Base-by-base conservation (phyloP, 1,140 invertebrate genomes). In the Drosophila biarmipes region DNA sequence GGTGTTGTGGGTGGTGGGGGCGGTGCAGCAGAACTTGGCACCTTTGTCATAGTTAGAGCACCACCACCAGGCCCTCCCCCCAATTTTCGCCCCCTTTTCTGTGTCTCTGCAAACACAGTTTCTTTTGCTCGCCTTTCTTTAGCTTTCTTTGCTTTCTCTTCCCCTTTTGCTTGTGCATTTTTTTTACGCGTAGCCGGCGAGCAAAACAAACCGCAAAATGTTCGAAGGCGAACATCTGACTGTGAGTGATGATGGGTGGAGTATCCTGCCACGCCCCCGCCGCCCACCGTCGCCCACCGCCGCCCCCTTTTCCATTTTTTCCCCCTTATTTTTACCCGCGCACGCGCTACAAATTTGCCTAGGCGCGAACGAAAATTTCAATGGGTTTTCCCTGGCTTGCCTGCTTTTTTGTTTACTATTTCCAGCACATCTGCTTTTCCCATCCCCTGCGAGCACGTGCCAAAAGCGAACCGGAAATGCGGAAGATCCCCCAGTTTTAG, bases 121-220 rank as follows among this genome's bases (percentile, higher is more conserved):
- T 68, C 53, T 43, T 43, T 43, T 55, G 14, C 59, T 35, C 40
- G 53, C 31, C 35, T 69, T 55, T 49, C 49, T 54, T 61, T 51
- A 6, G 4, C 12, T 37, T 37, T 11, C 12, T 12, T 40, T 43
- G 3, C 40, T 31, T 31, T 31, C 1, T 4, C 4, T 43, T 37
- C 6, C 4, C n/a, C 14, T 45, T 24, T 15, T 66, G 27, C 34
- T 40, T 59, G 15, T 21, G 8, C 29, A 14, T 29, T 24, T 48
- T 57, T 37, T 48, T 35, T 55, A 43, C 79, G 78, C 80, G 80
- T 85, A 85, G 57, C 58, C 78, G 53, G 78, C 78, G 78, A 80
- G 80, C 80, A 85, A 85, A 85, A 85, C 80, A 85, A 85, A 85
- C 77, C 80, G 81, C 80, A 78, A 85, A 85, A 84, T 85, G 59